Conservation (phyloP, 2,888 invertebrate genomes). For the Hirudinaria manillensis region DNA sequence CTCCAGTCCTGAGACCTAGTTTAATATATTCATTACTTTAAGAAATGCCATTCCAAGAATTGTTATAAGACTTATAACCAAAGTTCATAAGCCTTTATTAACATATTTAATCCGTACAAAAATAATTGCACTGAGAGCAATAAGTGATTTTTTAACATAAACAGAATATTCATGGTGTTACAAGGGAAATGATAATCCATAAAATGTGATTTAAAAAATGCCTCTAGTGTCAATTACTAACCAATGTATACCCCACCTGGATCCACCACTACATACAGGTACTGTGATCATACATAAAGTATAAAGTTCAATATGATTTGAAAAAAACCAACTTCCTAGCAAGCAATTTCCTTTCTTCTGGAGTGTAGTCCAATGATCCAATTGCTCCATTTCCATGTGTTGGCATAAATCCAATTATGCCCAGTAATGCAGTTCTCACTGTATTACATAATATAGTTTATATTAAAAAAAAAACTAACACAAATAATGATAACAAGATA, state of each 20-base stretch:
- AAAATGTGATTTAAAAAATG: no score
- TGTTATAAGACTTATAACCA: no score
- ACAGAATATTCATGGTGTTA: no score
- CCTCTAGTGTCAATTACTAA: no score
- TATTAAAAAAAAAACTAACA: background rate
- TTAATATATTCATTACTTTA: background rate
- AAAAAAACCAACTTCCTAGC: slow-evolving; percentile 64
- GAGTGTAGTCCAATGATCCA: slow-evolving; percentile 79
- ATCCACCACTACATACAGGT: no score
- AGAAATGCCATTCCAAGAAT: background rate
- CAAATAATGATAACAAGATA: background rate
- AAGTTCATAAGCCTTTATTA: no score
- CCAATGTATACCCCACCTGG: no score
- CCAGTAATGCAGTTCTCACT: slow-evolving; percentile 80
- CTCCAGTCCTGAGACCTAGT: slow-evolving; percentile 62
- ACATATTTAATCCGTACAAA: background rate
- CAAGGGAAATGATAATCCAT: no score
- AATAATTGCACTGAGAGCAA: background rate
- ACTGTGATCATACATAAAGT: slow-evolving; percentile 15
- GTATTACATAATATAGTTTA: slow-evolving; percentile 17
- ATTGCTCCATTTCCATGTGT: slow-evolving; percentile 82
- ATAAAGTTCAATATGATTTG: background rate
- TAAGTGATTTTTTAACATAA: no score
- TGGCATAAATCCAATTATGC: slow-evolving; percentile 86
- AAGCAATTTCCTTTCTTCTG: slow-evolving; percentile 73